Evolutionary conservation across 2,113 vertebrate species (phyloP).

Genomic region (Paracanthobrama guichenoti): DNA sequence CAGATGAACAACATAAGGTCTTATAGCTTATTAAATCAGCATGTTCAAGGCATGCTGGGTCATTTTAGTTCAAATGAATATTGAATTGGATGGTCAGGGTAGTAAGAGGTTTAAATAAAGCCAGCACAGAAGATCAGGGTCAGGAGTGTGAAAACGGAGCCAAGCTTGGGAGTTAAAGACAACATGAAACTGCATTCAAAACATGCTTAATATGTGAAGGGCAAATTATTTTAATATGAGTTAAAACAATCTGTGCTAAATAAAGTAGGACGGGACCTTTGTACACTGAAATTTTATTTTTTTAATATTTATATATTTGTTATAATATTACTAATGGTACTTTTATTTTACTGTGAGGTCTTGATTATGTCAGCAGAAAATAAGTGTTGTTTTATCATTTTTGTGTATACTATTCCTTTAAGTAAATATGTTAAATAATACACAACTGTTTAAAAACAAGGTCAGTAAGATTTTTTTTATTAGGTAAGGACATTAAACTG

Average conservation of each 20-base stretch:
- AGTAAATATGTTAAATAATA: background rate
- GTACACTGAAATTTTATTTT: background rate
- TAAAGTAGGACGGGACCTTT: background rate
- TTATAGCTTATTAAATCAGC: background rate
- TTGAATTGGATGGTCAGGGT: background rate
- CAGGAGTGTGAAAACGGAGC: slow-evolving; percentile 1
- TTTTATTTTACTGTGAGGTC: background rate
- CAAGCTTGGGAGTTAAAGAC: background rate
- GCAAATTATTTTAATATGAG: background rate
- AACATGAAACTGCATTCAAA: slow-evolving; percentile 8
- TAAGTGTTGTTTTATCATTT: background rate
- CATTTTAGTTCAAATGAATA: background rate
- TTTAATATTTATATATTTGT: background rate
- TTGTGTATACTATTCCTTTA: background rate
- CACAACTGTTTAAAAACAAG: background rate
- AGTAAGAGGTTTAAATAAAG: slow-evolving; percentile 5
- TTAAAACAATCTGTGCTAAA: background rate
- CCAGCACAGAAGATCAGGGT: background rate
- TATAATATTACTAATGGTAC: background rate
- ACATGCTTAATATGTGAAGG: background rate
- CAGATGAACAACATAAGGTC: background rate
- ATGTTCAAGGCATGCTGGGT: slow-evolving; percentile 16
- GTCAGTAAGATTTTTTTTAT: background rate
- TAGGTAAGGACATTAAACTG: background rate
- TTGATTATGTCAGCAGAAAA: background rate